Percentiles rank a stretch among this genome's conserved stretches.
phyloP scores from a whole-genome alignment of 2,113 vertebrate genomes.

The Herpetotheres cachinnans region DNA sequence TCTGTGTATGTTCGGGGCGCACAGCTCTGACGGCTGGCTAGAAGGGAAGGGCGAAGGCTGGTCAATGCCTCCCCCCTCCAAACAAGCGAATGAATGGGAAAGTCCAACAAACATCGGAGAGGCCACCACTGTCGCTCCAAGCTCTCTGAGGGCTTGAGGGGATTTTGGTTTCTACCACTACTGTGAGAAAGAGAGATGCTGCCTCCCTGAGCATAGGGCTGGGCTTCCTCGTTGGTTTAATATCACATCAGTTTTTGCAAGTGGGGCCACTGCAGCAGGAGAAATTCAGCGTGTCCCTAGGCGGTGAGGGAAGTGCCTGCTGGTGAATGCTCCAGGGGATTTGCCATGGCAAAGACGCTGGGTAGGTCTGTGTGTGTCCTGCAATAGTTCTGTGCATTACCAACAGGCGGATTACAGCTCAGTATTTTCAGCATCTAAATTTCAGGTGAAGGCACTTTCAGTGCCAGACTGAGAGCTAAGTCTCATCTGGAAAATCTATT shows the following conservation, averaged over 20 bases:
- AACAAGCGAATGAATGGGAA: not conserved
- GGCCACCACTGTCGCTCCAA: not conserved
- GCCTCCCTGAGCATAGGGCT: not conserved
- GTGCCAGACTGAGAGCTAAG: not conserved
- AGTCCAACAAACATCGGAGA: not conserved
- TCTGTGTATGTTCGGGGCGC: not conserved
- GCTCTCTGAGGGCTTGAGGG: not conserved
- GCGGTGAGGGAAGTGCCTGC: not conserved
- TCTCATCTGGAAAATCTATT: not conserved
- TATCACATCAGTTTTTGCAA: not conserved
- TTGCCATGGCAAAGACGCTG: not conserved
- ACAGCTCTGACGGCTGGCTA: not conserved
- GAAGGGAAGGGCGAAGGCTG: not conserved
- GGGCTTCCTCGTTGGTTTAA: not conserved
- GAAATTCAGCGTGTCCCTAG: not conserved
- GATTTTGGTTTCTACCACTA: not conserved
- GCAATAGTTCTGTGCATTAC: not conserved
- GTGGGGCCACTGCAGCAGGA: not conserved
- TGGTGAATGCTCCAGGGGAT: not conserved
- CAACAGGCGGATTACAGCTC: not conserved
- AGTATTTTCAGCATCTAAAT: not conserved
- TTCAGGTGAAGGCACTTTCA: not conserved
- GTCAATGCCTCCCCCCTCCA: not conserved
- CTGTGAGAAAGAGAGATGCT: not conserved
- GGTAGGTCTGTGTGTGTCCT: not conserved